phyloP scores from a whole-genome alignment of 2,888 invertebrate genomes.

The Cecidostiba fungosa region DNA sequence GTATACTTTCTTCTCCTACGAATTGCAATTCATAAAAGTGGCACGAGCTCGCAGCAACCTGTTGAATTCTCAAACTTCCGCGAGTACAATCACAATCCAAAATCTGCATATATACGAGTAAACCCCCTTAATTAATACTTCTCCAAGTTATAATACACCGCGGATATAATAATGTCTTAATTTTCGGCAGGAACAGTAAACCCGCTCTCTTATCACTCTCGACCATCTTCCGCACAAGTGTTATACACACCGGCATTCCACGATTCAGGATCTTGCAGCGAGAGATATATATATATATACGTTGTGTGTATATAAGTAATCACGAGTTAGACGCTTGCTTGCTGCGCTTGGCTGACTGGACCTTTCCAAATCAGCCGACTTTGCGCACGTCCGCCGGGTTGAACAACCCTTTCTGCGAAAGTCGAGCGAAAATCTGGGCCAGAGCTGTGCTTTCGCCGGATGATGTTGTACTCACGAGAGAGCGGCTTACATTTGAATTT shows the following conservation, averaged over 20 bases:
- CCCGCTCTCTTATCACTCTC: neutral
- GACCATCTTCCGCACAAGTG: neutral
- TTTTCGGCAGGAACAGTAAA: neutral
- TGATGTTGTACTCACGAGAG: no score
- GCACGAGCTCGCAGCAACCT: neutral
- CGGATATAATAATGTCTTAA: neutral
- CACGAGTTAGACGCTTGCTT: neutral
- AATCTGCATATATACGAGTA: neutral
- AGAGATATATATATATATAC: neutral
- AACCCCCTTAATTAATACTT: neutral
- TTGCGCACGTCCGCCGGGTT: slow-evolving; percentile 65
- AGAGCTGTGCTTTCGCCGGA: slow-evolving; percentile 28
- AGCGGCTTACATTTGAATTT: neutral
- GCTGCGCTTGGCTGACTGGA: slow-evolving; percentile 40
- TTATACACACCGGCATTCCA: neutral
- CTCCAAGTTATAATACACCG: neutral
- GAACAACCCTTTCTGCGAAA: slow-evolving; percentile 66
- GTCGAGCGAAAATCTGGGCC: slow-evolving; percentile 57
- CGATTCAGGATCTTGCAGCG: neutral
- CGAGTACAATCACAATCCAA: neutral
- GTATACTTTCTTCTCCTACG: neutral
- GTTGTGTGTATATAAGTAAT: neutral
- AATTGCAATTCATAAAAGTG: neutral
- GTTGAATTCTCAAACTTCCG: neutral
- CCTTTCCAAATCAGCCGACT: slow-evolving; percentile 66